A percentile compares a stretch with the other conserved stretches of the same genome.
Evolutionary conservation across 2,113 vertebrate genomes (phyloP).

Genomic region (Heterotis niloticus): DNA sequence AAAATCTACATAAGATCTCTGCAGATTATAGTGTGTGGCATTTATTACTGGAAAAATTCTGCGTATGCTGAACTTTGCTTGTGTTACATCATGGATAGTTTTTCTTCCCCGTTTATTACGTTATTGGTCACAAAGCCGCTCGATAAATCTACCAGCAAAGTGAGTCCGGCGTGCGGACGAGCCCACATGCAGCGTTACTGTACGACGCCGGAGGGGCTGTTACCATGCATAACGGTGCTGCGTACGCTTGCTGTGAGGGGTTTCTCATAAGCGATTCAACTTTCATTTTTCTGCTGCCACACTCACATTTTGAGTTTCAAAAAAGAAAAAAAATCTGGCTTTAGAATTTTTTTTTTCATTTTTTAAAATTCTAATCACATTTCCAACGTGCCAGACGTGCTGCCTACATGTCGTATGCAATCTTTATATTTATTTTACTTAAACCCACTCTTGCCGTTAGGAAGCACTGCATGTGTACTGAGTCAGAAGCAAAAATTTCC

Average conservation of each 20-base stretch:
- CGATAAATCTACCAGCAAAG: slow-evolving; percentile 15
- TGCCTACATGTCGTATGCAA: slow-evolving; percentile 37
- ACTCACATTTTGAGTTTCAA: slow-evolving; percentile 14
- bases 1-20: slow-evolving; percentile 33
- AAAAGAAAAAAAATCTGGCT: slow-evolving; percentile 21
- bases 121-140: slow-evolving; percentile 41
- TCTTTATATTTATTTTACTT: not conserved
- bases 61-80: slow-evolving; percentile 4
- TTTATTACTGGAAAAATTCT: slow-evolving; percentile 20
- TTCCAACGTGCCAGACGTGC: slow-evolving; percentile 39
- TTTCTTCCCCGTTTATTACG: slow-evolving; percentile 49
- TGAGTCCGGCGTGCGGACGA: slow-evolving; percentile 35
- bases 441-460: slow-evolving; percentile 11
- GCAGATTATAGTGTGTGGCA: slow-evolving; percentile 36
- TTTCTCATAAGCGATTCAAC: not conserved
- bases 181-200: slow-evolving; percentile 57
- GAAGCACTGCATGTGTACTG: slow-evolving; percentile 29
- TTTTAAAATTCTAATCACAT: slow-evolving; percentile 31
- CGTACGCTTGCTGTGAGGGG: slow-evolving; percentile 12
- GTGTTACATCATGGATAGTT: slow-evolving; percentile 31
- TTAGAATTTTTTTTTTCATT: slow-evolving; percentile 25
- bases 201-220: slow-evolving; percentile 28
- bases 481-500: slow-evolving; percentile 24
- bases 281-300: slow-evolving; percentile 24
- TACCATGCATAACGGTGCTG: slow-evolving; percentile 36